A percentile compares a stretch with the other conserved stretches of the same genome.
Evolutionary conservation across 1,140 invertebrate species (phyloP).

Genomic region (Spodoptera frugiperda): DNA sequence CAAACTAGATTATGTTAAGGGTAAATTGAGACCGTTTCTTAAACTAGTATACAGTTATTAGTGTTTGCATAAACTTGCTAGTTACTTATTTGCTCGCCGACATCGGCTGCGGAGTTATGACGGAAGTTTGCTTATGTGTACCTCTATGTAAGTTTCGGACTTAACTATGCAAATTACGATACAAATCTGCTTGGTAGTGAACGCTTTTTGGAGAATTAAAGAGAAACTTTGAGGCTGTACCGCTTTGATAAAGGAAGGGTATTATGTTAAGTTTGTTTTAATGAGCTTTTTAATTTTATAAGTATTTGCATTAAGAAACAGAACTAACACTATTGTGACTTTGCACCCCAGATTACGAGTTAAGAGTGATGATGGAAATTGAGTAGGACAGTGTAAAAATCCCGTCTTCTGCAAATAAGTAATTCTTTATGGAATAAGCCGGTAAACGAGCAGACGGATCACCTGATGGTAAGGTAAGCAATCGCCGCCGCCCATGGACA

Average conservation of each 20-base stretch:
- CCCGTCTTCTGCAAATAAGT: no score
- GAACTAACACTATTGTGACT: neutral
- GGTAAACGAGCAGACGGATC: no score
- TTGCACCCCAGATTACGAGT: no score
- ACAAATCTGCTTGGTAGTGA: conserved; percentile 59
- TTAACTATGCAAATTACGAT: conserved; percentile 68
- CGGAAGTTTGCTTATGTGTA: conserved; percentile 58
- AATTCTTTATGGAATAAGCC: no score
- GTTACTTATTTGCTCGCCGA: conserved; percentile 70
- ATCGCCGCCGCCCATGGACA: no score
- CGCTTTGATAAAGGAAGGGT: conserved; percentile 28
- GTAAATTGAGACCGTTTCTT: conserved; percentile 73
- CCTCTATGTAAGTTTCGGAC: conserved; percentile 58
- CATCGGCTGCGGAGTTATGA: conserved; percentile 65
- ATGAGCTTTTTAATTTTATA: neutral
- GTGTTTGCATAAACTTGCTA: conserved; percentile 72
- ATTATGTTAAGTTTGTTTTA: conserved; percentile 18
- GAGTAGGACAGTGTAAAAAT: no score
- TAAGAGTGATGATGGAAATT: no score
- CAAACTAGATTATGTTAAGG: conserved; percentile 73
- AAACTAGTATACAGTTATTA: conserved; percentile 78
- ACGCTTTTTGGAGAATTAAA: conserved; percentile 46
- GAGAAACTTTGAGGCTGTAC: conserved; percentile 34
- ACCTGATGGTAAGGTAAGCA: no score
- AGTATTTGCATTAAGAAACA: neutral